Base-by-base conservation (phyloP, 2,888 invertebrate genomes). In the Spodoptera exigua region DNA sequence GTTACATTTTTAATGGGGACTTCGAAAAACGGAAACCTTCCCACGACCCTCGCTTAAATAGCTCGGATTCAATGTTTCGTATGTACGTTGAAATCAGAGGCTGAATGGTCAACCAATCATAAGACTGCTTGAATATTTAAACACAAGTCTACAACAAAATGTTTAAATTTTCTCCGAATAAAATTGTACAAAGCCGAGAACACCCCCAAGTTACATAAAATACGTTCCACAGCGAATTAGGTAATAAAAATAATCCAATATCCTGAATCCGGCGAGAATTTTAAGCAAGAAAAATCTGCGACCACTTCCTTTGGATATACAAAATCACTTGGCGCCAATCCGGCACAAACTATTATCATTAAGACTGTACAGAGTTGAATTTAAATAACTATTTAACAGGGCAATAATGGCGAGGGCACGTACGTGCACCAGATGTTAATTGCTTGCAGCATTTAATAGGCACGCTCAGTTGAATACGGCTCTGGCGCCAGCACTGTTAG, bases 331-430 rank as follows among this genome's bases (percentile, higher is more conserved):
- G 75, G 71, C 68, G 72, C 75, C 81, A 80, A 81, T 78, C 66
- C 47, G 65, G 68, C 49, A 67, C 68, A 64, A 77, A 77, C 78
- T 77, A 75, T 77, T 81, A 78, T 75, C 77, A 77, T 77, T 78
- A 77, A 77, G 78, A 77, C 73, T 57, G 62, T 69, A 69, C 77
- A 65, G 76, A 70, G 79, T 80, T 82, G 87, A 89, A 90, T 89
- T 90, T 89, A 89, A 89, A 90, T 90, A 90, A 89, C 89, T 89
- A 89, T 89, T 90, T 87, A 89, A 87, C 84, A 78, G 76, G 80
- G 82, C 81, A 83, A 86, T 87, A 86, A 86, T 78, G 81, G 80
- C 68, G 59, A 70, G 76, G 68, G 74, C 69, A 71, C 80, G 80
- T 82, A 88, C 89, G 88, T 88, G 89, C 83, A 81, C 66, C 79